These are phyloP conservation scores for Patella depressa DNA, from an alignment of 2,888 invertebrate genomes.

Conservation along the genomic window DNA sequence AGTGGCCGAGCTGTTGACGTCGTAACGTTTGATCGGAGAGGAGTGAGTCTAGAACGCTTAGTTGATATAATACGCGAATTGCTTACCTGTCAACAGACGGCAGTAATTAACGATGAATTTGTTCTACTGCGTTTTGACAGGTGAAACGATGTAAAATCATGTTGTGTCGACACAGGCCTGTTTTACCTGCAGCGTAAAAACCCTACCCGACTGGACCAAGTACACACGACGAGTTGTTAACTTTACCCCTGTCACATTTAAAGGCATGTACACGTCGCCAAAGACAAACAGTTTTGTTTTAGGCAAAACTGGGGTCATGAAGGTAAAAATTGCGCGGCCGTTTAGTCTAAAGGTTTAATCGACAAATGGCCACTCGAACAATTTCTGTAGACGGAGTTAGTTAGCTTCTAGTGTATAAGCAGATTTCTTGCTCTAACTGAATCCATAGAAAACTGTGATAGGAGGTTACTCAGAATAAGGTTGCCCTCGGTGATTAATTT, in stretches of 20 bases:
- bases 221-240: not conserved
- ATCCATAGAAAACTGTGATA: too few relatives aligned
- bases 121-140: not conserved
- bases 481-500: not conserved
- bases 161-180: not conserved
- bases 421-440: too few relatives aligned
- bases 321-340: not conserved
- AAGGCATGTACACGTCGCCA: conserved; percentile 2
- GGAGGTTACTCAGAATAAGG: not conserved
- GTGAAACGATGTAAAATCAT: not conserved
- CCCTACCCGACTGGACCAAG: not conserved
- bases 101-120: not conserved
- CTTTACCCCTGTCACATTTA: not conserved
- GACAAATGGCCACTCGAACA: not conserved
- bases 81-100: not conserved
- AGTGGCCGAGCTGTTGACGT: not conserved
- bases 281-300: conserved; percentile 5
- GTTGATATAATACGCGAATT: conserved; percentile 2
- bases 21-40: conserved; percentile 7
- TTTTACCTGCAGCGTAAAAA: not conserved
- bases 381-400: not conserved
- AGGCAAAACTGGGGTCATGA: not conserved
- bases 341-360: not conserved
- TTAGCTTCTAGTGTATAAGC: too few relatives aligned
- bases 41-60: not conserved